Percentiles rank a stretch among this genome's conserved stretches.
Conservation (phyloP, 2,888 invertebrate species). For the Nysson spinosus region DNA sequence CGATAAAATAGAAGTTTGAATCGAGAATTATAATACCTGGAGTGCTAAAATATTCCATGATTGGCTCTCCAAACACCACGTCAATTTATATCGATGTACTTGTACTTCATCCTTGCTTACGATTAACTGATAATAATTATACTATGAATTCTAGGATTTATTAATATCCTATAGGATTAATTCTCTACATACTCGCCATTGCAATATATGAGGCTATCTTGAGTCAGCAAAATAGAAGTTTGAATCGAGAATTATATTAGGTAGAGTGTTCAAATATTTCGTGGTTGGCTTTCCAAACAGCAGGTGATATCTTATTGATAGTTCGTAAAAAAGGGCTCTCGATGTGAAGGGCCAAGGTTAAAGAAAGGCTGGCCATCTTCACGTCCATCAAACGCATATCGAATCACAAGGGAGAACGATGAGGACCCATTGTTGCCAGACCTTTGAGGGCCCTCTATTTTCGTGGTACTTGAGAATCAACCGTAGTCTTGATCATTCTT, state of each 20-base stretch:
- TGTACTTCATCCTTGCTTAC: too few species aligned
- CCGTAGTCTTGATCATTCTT: slow-evolving; percentile 52
- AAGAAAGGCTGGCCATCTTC: slow-evolving; percentile 58
- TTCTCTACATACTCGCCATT: too few species aligned
- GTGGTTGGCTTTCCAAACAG: slow-evolving; percentile 39
- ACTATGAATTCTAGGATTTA: too few species aligned
- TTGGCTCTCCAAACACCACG: too few species aligned
- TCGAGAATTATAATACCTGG: too few species aligned
- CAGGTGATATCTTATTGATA: slow-evolving; percentile 63
- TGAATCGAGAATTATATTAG: background rate
- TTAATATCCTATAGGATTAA: too few species aligned
- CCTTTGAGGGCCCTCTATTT: slow-evolving; percentile 42
- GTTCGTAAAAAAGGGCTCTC: slow-evolving; percentile 39
- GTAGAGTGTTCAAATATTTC: slow-evolving; percentile 32
- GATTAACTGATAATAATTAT: too few species aligned
- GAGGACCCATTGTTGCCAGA: slow-evolving; percentile 62
- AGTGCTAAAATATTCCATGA: too few species aligned
- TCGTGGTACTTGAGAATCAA: slow-evolving; percentile 45
- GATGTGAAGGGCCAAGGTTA: slow-evolving; percentile 31
- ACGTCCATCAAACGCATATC: slow-evolving; percentile 65
- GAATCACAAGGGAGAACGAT: slow-evolving; percentile 59
- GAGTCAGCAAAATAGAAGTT: too few species aligned
- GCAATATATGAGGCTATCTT: too few species aligned
- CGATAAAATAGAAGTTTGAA: too few species aligned
- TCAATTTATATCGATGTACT: too few species aligned